Base-by-base conservation (phyloP, 2,888 invertebrate genomes). In the Campopleginae sp. region DNA sequence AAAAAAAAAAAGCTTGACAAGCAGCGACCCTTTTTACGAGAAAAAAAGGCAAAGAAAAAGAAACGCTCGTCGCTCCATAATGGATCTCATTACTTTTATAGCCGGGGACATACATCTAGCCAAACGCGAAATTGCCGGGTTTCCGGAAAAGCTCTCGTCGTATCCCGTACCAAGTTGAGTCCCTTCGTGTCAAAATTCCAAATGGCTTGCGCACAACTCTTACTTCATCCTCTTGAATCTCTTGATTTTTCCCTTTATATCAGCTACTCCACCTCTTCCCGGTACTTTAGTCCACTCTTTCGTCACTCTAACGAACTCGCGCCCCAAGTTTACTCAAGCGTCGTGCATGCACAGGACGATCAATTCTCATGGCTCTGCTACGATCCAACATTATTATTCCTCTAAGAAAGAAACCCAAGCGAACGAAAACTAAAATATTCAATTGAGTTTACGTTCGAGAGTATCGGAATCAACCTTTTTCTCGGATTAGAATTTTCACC, bases 1-100 rank as follows among this genome's bases (percentile, higher is more conserved):
- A 54, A 27, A 66, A 51, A 74, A 82, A 48, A 76, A 72, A 33
- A 54, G 38, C 44, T 23, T 14, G 48, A 76, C 46, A 44, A 74
- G 77, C 23, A 74, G 74, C n/a, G 71, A 81, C 68, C 74, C 71
- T 74, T 87, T 87, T 88, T 88, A 86, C 85, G 87, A 88, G 86
- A 87, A 82, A 87, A 70, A 48, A 46, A 66, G 38, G 27, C 12
- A 58, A 27, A 58, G 12, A 12, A 58, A 58, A 54, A 27, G 27
- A 58, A 58, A 54, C 54, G 91, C 90, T 89, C 91, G 89, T 89
- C 87, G 89, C 92, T 92, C 72, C 80, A 92, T 93, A 92, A 93
- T 92, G 92, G 91, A 92, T 92, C 93, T 92, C 92, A 91, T 93
- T 93, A 92, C 92, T 93, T 93, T 93, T 93, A 93, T 93, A 92